phyloP scores from a whole-genome alignment of 2,797 vertebrate genomes.

The Carduelis carduelis region DNA sequence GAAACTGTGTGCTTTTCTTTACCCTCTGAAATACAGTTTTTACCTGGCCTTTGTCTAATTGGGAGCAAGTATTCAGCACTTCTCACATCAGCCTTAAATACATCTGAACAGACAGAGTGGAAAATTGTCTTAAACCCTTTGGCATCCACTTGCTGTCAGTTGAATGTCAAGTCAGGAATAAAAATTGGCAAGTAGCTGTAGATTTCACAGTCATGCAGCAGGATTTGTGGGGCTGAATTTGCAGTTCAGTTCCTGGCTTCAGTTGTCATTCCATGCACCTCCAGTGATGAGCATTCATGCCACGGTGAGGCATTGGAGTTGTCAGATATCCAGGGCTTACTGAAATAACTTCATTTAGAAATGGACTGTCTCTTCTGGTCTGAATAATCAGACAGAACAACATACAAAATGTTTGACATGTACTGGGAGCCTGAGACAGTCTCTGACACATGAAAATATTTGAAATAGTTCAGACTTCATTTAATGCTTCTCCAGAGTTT shows the following conservation, averaged over 20 bases:
- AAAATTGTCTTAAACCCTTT: conserved; percentile 62
- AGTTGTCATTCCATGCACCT: conserved; percentile 31
- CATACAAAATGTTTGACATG: conserved; percentile 28
- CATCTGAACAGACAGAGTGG: conserved; percentile 37
- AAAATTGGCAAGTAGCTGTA: conserved; percentile 54
- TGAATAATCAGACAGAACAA: conserved; percentile 34
- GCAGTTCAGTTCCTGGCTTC: conserved; percentile 34
- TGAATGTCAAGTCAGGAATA: conserved; percentile 39
- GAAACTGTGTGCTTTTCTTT: neutral
- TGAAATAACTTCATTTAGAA: conserved; percentile 60
- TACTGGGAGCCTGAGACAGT: neutral
- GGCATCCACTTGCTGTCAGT: conserved; percentile 59
- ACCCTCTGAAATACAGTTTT: neutral
- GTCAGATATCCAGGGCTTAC: conserved; percentile 37
- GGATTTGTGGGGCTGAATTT: conserved; percentile 51
- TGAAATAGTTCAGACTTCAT: neutral
- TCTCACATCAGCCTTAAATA: conserved; percentile 9
- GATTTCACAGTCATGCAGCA: conserved; percentile 34
- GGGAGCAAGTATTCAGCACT: neutral
- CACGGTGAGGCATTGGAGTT: neutral
- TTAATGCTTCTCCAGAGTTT: neutral
- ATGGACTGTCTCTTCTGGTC: conserved; percentile 30
- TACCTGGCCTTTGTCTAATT: neutral
- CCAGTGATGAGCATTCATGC: conserved; percentile 10
- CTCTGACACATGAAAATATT: conserved; percentile 21